Evolutionary conservation across 1,140 invertebrate genomes (phyloP).

Genomic region (Augochlora pura): DNA sequence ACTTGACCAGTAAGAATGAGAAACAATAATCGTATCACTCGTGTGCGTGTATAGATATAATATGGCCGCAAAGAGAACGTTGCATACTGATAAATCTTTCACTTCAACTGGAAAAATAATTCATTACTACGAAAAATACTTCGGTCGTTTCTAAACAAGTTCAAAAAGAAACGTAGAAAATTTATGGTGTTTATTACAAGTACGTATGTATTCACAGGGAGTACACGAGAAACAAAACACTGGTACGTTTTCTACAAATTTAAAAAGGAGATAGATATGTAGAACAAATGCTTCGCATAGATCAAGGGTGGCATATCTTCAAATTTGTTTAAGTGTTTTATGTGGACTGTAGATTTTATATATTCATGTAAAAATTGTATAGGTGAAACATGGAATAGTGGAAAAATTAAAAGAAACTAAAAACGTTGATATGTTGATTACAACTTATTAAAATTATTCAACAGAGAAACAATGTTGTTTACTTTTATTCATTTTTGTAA

Average conservation of each 20-base stretch:
- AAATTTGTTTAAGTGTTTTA: too few species aligned
- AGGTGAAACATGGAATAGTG: too few species aligned
- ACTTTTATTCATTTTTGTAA: too few species aligned
- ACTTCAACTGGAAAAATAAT: background rate
- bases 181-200: background rate
- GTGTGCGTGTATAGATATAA: slow-evolving; percentile 68
- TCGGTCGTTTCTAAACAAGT: background rate
- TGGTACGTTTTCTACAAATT: background rate
- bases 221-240: background rate
- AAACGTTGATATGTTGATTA: too few species aligned
- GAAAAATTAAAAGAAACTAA: too few species aligned
- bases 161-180: slow-evolving; percentile 13
- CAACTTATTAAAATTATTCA: too few species aligned
- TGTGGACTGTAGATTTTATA: too few species aligned
- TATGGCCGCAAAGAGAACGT: slow-evolving; percentile 33
- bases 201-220: background rate
- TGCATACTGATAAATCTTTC: slow-evolving; percentile 9
- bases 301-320: too few species aligned
- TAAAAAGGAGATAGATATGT: background rate
- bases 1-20: slow-evolving; percentile 54
- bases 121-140: background rate
- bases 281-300: too few species aligned
- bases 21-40: slow-evolving; percentile 61
- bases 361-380: too few species aligned
- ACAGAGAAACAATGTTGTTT: too few species aligned